Evolutionary conservation across 92 coral and sea anemone species (phyloP), one percentile per base, ranked within the genome.

Genomic region (Epizoanthus fatuus): DNA sequence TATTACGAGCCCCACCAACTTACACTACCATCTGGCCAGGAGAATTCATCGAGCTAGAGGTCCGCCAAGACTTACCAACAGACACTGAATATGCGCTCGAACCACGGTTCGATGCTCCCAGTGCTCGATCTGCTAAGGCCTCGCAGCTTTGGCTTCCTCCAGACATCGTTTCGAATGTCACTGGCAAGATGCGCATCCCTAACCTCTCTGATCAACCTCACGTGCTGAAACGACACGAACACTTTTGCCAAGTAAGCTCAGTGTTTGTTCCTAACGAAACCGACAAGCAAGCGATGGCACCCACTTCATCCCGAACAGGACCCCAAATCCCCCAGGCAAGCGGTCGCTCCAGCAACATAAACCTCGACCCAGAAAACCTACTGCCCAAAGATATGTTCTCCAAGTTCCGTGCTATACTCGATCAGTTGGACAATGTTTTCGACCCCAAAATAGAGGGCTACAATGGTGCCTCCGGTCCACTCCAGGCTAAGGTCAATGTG

Each of bases 21-120:
- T 17, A 81, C 72, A 84, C 74, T 1, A 84, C 86, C 44, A 63
- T 84, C 66, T 89, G 89, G 89, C 90, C 96, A 19, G 91, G 89
- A 8, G 88, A 86, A 39, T 63, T 19, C 88, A 25, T 70, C 5
- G 75, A 29, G 51, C 2, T 70, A 22, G 75, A 20, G 7, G 19
- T 70, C 53, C 75, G 3, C 6, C 35, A 25, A 6, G 52, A 8
- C 13, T 15, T 70, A 49, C 52, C 75, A 4, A 5, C 45, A 42
- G 75, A 69, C 49, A 25, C 3, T 52, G 49, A n/a, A 54, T 69
- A 69, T 38, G 75, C n/a, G 42, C 45, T 69, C 38, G 75, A 69
- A 17, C 11, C 75, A n/a, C 75, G 75, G 22, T 4, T 37, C 17
- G 49, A 69, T 69, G 75, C 75, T 10, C 75, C 75, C 4, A 70